Evolutionary conservation across 2,113 vertebrate genomes (phyloP), one percentile per base, ranked within the genome.

Genomic region (Delphinus delphis): DNA sequence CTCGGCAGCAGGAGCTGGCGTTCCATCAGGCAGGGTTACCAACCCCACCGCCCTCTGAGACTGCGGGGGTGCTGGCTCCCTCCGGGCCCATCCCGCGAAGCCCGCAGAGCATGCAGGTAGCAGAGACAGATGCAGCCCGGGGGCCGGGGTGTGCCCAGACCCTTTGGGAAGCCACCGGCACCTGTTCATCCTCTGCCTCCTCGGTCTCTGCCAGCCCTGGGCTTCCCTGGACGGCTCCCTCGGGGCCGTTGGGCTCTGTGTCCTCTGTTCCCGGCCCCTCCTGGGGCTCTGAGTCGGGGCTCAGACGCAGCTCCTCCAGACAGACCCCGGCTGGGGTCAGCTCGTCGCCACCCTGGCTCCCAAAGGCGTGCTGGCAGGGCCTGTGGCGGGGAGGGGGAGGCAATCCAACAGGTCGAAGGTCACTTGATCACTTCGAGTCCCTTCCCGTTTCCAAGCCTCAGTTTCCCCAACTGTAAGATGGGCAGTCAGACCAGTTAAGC

Each of bases 221-320:
- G 38, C 20, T 3, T 58, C 9, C 58, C 53, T 25, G 33, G 1
- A 4, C 0, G 1, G 20, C 1, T 38, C 63, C 74, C 65, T 41
- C 47, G 0, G 58, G 33, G 28, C 9, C 23, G 0, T 2, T 3
- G 8, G 79, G 65, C 65, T 71, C 47, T 0, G 98, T 96, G 63
- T 98, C 98, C 1, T 44, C 96, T 82, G 98, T 98, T 10, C 97
- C 93, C 3, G 97, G 97, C 6, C 79, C 92, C 74, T 98, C 98
- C 93, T 97, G 97, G 77, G 0, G 63, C 96, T 99, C 99, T 0
- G 70, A 97, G 80, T 98, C 98, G 38, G 96, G 98, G 74, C 98
- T 91, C 47, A 98, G 97, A 13, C 97, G 96, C 36, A 99, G 98
- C 96, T 98, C 99, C 98, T 99, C 99, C 97, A 99, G 97, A 76